A percentile compares a stretch with the other conserved stretches of the same genome.
These are phyloP conservation scores for Alentia gelatinosa DNA, from an alignment of 2,888 invertebrate genomes.

Conservation along the genomic window DNA sequence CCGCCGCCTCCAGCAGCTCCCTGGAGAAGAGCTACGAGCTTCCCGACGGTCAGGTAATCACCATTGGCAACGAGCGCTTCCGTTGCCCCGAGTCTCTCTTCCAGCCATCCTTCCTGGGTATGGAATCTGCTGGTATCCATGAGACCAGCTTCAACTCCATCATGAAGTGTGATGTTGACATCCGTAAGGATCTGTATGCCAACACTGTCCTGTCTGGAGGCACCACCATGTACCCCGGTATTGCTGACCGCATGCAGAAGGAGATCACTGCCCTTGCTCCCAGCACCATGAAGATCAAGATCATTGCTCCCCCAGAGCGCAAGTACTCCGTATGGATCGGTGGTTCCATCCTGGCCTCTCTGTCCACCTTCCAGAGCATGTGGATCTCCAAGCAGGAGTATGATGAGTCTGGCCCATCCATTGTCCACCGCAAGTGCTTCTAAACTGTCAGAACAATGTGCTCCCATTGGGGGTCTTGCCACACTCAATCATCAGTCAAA, in stretches of 20 bases:
- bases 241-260: slow-evolving; percentile 98
- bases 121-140: slow-evolving; percentile 76
- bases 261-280: slow-evolving; percentile 93
- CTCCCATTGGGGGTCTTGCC: slow-evolving; percentile 1
- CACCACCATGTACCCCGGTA: slow-evolving; percentile 98
- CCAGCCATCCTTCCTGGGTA: slow-evolving; percentile 77
- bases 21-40: slow-evolving; percentile 78
- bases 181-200: slow-evolving; percentile 79
- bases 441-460: slow-evolving; percentile 81
- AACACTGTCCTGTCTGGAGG: slow-evolving; percentile 91
- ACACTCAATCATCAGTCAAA: background rate
- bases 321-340: slow-evolving; percentile 99
- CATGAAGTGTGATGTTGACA: slow-evolving; percentile 79
- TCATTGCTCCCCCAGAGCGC: slow-evolving; percentile 83
- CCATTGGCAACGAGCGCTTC: slow-evolving; percentile 78
- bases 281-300: slow-evolving; percentile 84
- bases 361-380: slow-evolving; percentile 95
- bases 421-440: slow-evolving; percentile 98
- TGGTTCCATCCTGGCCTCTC: slow-evolving; percentile 95
- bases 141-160: slow-evolving; percentile 78
- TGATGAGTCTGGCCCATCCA: slow-evolving; percentile 96
- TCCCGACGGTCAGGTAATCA: slow-evolving; percentile 79
- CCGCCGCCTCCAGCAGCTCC: slow-evolving; percentile 79
- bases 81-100: slow-evolving; percentile 77
- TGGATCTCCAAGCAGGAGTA: slow-evolving; percentile 99